Evolutionary conservation across 2,797 vertebrate genomes (phyloP).

Genomic region (Margarornis squamiger): DNA sequence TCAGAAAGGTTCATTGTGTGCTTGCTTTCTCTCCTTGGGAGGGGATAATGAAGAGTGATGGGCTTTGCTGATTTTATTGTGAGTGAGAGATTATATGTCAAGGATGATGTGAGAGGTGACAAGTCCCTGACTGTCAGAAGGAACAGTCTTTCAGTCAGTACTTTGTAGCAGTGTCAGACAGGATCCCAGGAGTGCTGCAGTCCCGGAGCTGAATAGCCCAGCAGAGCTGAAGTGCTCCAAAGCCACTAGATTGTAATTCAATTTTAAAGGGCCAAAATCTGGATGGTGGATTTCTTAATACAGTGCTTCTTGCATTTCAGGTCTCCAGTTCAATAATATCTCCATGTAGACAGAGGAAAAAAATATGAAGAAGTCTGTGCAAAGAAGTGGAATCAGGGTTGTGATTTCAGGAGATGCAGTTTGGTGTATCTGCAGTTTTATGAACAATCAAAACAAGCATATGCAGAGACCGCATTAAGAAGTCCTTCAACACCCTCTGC

Average conservation of each 20-base stretch:
- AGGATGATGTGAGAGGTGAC: not conserved
- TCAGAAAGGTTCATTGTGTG: not conserved
- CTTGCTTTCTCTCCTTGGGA: not conserved
- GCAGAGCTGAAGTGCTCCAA: not conserved
- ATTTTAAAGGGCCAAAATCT: not conserved
- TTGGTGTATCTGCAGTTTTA: not conserved
- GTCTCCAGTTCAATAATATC: not conserved
- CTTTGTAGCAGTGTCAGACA: not conserved
- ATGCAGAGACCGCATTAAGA: not conserved
- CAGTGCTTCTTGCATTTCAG: not conserved
- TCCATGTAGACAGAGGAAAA: not conserved
- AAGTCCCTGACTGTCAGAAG: not conserved
- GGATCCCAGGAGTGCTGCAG: not conserved
- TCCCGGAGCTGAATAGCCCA: not conserved
- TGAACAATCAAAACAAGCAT: not conserved
- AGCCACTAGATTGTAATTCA: not conserved
- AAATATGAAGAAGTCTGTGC: not conserved
- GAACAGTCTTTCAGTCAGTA: not conserved
- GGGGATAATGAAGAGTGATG: not conserved
- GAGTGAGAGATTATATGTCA: not conserved
- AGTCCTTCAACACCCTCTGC: conserved; percentile 45
- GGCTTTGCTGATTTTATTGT: not conserved
- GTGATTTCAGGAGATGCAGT: not conserved
- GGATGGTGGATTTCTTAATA: not conserved
- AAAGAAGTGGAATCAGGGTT: not conserved